Evolutionary conservation across 2,888 invertebrate species (phyloP), one percentile per base, ranked within the genome.

Genomic region (Electrophaes corylata): DNA sequence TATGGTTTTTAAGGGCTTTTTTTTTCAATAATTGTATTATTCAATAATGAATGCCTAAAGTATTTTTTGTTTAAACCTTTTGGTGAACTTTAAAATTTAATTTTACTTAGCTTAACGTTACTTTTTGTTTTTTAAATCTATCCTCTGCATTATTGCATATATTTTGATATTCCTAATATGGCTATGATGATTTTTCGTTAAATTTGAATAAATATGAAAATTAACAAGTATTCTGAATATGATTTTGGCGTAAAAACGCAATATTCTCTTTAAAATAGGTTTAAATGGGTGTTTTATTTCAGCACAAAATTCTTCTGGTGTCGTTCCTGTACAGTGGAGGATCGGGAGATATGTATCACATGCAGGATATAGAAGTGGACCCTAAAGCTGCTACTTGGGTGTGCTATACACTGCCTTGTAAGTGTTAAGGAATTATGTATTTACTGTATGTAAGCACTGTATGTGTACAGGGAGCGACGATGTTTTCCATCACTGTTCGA

Each of bases 281-380:
- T 37, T 6, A 35, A 18, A 1, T 12, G 4, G 4, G 10, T 8
- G 29, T 62, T 54, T 3, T 5, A 51, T 92, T 93, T 65, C 85
- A 98, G 97, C 97, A 97, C 81, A 98, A 98, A 89, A 97, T 98
- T 0, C 94, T 96, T 1, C 94, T 94, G 72, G 94, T 98, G 11
- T 94, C 95, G n/a, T 97, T 98, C 81, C 94, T 95, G 81, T 96
- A 96, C 62, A 98, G 98, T 5, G 93, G 94, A 31, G 96, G 96
- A 56, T 91, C 94, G 4, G 97, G 97, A 59, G 98, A 98, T 72
- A 92, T 97, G 78, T 92, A 93, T 26, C 95, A 97, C 70, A 92
- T 98, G 71, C 94, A 95, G 65, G 94, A 95, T 23, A 92, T 96
- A n/a, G 98, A 98, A 71, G 94, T 98, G 10, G 98, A 98, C 73